Evolutionary conservation across 2,888 invertebrate genomes (phyloP).

Genomic region (Lycia hirtaria): DNA sequence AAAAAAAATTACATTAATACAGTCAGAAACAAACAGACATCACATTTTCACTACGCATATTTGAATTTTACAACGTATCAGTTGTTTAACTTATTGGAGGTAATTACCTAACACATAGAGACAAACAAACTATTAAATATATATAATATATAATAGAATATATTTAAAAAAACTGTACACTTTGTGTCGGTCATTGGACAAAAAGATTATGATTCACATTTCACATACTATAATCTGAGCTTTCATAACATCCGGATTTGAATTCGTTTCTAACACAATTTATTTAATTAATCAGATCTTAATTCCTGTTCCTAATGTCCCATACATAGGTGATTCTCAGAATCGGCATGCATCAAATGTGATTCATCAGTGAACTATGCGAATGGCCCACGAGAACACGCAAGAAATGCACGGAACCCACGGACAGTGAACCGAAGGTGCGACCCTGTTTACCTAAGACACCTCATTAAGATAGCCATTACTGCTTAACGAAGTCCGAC

Average conservation of each 20-base stretch:
- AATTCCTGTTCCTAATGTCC: constrained; percentile 31
- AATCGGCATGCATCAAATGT: constrained; percentile 39
- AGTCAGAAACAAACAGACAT: too few species aligned
- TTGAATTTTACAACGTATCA: too few species aligned
- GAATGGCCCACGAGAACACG: constrained; percentile 39
- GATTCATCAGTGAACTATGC: constrained; percentile 60
- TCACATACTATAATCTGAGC: neutral
- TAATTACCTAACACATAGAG: too few species aligned
- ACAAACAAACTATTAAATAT: too few species aligned
- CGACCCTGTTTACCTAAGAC: constrained; percentile 54
- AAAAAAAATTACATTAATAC: too few species aligned
- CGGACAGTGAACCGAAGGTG: constrained; percentile 56
- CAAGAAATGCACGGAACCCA: constrained; percentile 45
- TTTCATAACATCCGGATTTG: constrained; percentile 7
- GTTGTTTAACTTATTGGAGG: too few species aligned
- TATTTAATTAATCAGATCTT: neutral
- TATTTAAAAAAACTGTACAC: too few species aligned
- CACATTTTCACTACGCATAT: too few species aligned
- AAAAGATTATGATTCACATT: neutral
- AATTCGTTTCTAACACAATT: neutral
- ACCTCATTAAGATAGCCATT: constrained; percentile 47
- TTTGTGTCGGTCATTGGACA: too few species aligned
- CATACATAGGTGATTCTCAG: constrained; percentile 38
- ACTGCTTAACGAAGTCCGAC: constrained; percentile 27
- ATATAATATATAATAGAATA: too few species aligned